phyloP scores from a whole-genome alignment of 1,140 invertebrate genomes.

The Stegodyphus dumicola region DNA sequence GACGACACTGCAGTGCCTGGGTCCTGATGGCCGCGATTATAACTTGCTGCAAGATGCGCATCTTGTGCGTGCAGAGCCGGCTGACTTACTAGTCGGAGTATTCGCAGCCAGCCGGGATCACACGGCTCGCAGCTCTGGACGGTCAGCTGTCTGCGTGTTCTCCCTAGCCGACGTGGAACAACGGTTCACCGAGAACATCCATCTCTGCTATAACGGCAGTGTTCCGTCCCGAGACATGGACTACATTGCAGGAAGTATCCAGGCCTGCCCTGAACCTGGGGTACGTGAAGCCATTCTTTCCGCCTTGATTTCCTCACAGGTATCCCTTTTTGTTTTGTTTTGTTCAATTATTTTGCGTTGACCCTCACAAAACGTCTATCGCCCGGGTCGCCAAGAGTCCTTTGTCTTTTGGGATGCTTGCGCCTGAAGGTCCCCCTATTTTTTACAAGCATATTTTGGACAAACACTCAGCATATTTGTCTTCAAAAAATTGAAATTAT shows the following conservation, averaged over 20 bases:
- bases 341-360: slow-evolving; percentile 17
- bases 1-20: slow-evolving; percentile 79
- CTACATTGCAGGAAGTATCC: slow-evolving; percentile 87
- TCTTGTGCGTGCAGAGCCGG: slow-evolving; percentile 76
- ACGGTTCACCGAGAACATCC: slow-evolving; percentile 95
- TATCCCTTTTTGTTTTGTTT: slow-evolving; percentile 33
- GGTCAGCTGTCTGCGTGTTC: slow-evolving; percentile 79
- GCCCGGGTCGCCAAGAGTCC: neutral
- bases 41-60: slow-evolving; percentile 93
- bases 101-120: slow-evolving; percentile 87
- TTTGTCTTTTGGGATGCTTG: neutral
- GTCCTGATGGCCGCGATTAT: slow-evolving; percentile 75
- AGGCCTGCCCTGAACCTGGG: slow-evolving; percentile 86
- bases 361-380: neutral
- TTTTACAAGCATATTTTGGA: too few relatives aligned
- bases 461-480: too few relatives aligned
- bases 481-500: too few relatives aligned
- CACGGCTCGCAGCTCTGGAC: slow-evolving; percentile 77
- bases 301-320: slow-evolving; percentile 47
- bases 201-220: slow-evolving; percentile 96
- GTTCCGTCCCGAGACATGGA: slow-evolving; percentile 91
- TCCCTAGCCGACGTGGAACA: slow-evolving; percentile 85
- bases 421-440: neutral
- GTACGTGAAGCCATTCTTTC: slow-evolving; percentile 69
- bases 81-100: slow-evolving; percentile 79